Evolutionary conservation across 2,888 invertebrate species (phyloP).

Genomic region (Heliconius ethilla): DNA sequence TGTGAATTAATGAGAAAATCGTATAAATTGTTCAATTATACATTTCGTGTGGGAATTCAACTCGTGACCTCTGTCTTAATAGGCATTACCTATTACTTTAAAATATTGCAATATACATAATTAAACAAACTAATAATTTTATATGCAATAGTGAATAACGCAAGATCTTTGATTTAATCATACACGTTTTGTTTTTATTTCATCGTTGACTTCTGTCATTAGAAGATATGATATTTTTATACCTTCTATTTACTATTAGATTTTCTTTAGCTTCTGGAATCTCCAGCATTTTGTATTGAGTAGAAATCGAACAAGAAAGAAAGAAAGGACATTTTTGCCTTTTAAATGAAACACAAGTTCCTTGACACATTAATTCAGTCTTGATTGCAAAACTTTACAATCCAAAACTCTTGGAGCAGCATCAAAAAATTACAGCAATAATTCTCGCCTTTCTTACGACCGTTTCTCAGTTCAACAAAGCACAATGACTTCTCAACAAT

Average conservation of each 20-base stretch:
- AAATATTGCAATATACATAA: conserved; percentile 5
- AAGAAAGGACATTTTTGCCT: not conserved
- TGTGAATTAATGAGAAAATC: not conserved
- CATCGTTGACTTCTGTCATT: not conserved
- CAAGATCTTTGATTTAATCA: not conserved
- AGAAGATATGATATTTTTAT: no score
- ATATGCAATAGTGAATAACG: not conserved
- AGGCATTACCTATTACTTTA: conserved; percentile 2
- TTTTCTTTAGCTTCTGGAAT: no score
- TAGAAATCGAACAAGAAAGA: no score
- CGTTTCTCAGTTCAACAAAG: conserved; percentile 62
- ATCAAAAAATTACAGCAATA: conserved; percentile 48
- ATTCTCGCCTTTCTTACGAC: conserved; percentile 53
- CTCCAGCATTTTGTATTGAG: no score
- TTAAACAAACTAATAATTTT: not conserved
- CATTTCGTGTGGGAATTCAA: not conserved
- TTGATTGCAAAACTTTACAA: conserved; percentile 26
- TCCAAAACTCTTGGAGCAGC: conserved; percentile 35
- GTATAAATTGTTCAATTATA: not conserved
- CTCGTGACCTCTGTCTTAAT: conserved; percentile 8
- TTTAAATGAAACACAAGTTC: not conserved
- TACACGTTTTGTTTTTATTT: not conserved
- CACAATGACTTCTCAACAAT: conserved; percentile 64
- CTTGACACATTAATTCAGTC: not conserved
- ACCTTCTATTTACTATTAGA: no score